Evolutionary conservation across 2,113 vertebrate species (phyloP), one percentile per base, ranked within the genome.

Genomic region (Mohoua ochrocephala): DNA sequence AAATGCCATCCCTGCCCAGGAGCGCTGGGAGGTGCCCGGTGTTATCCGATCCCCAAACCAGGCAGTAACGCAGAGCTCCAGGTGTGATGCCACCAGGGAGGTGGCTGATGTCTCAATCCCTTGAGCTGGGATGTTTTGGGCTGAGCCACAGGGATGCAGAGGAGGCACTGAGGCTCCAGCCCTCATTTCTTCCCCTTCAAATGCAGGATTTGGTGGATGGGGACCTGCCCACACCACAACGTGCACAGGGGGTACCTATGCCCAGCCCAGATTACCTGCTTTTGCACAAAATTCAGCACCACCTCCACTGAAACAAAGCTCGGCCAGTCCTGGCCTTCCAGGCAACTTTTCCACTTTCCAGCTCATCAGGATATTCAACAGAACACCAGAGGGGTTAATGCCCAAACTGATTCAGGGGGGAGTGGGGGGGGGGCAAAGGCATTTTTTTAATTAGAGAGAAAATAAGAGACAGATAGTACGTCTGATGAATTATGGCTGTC

Each of bases 401-500:
- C 7, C 74, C 45, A 53, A 82, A 68, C 30, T 3, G 3, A 69
- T 65, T 50, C 44, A n/a, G 23, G 5, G 3, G 13, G 27, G 12
- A 13, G 19, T n/a, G n/a, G n/a, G n/a, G 4, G 5, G 19, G 11
- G 35, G 31, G 6, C 20, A 30, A 22, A 73, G 45, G 28, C 28
- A 28, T 82, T 87, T 54, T 96, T 96, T 97, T 93, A 95, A 96
- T 96, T 94, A 92, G 75, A 56, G 64, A 88, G 79, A 83, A 96
- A 91, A 86, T 67, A 73, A 90, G 78, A 69, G 76, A 65, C 30
- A 91, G 81, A 86, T 94, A 95, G 77, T 87, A 83, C 2, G 15
- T 22, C 79, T 90, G 70, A 90, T 94, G 89, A 90, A 93, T 96
- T 94, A 91, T 2, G 8, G 54, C 82, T 92, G 82, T 73, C 80